phyloP scores from a whole-genome alignment of 2,888 invertebrate species.

The Troglohyphantes excavatus region DNA sequence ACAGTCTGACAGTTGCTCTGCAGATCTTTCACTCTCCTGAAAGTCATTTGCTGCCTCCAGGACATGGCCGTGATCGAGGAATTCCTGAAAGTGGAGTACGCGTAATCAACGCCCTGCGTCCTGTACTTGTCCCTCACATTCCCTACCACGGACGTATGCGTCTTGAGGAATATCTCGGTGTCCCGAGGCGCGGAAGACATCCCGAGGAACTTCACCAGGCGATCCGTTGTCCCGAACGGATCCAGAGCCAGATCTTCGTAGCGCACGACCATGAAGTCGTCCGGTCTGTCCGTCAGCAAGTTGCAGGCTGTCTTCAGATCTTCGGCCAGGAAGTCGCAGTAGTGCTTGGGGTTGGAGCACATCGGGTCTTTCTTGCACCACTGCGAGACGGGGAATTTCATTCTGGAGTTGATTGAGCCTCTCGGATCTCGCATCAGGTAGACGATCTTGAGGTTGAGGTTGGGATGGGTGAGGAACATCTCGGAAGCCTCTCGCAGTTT shows the following conservation, averaged over 20 bases:
- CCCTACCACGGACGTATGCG: slow-evolving; percentile 62
- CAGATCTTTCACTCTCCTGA: slow-evolving; percentile 6
- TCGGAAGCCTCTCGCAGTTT: slow-evolving; percentile 79
- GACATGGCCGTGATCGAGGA: slow-evolving; percentile 55
- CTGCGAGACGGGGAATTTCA: slow-evolving; percentile 74
- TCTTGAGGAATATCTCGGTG: slow-evolving; percentile 41
- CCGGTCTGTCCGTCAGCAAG: slow-evolving; percentile 79
- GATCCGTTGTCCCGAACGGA: slow-evolving; percentile 78
- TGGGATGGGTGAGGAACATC: slow-evolving; percentile 73
- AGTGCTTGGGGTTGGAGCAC: slow-evolving; percentile 79
- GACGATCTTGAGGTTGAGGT: slow-evolving; percentile 80
- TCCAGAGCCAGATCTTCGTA: slow-evolving; percentile 80
- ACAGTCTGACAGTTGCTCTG: slow-evolving; percentile 44
- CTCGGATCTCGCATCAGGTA: slow-evolving; percentile 81
- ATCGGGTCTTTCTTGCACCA: slow-evolving; percentile 80
- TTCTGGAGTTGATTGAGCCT: slow-evolving; percentile 80
- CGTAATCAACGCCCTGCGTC: slow-evolving; percentile 49
- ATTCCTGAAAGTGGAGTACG: slow-evolving; percentile 71
- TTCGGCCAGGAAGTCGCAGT: slow-evolving; percentile 79
- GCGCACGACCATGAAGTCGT: slow-evolving; percentile 79
- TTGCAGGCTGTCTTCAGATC: slow-evolving; percentile 79
- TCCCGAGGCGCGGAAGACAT: slow-evolving; percentile 46
- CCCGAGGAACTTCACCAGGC: slow-evolving; percentile 81
- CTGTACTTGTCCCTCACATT: slow-evolving; percentile 29
- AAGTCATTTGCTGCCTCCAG: slow-evolving; percentile 60